phyloP scores from a whole-genome alignment of 2,888 invertebrate species.

The Cyaniris semiargus region DNA sequence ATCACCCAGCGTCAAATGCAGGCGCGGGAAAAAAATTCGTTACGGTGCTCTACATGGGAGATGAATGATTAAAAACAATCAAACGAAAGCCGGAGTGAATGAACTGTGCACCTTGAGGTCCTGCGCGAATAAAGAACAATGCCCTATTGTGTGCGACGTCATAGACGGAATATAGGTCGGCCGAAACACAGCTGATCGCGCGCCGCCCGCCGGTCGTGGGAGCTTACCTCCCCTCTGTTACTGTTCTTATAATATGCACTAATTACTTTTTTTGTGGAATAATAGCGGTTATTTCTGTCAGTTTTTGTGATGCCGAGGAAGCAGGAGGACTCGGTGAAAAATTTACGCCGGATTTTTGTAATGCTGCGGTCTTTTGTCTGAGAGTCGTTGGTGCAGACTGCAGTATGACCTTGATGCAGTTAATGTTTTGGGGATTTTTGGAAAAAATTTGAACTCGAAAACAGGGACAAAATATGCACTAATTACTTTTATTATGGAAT shows the following conservation, averaged over 20 bases:
- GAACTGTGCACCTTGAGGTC: conserved; percentile 73
- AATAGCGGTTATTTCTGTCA: background rate
- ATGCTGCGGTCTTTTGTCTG: background rate
- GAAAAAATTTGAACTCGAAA: too few species aligned
- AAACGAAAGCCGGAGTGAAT: conserved; percentile 72
- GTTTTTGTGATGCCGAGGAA: background rate
- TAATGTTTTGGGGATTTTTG: background rate
- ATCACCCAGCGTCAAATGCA: background rate
- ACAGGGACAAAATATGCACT: background rate
- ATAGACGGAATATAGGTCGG: conserved; percentile 77
- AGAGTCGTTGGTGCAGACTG: background rate
- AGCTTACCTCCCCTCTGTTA: conserved; percentile 49
- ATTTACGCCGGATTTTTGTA: background rate
- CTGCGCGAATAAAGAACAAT: conserved; percentile 79
- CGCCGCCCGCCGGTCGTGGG: conserved; percentile 51
- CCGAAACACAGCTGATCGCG: conserved; percentile 78
- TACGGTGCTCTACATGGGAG: conserved; percentile 11
- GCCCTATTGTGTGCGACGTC: conserved; percentile 78
- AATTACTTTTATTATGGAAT: too few species aligned
- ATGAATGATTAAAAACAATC: conserved; percentile 73
- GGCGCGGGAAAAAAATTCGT: conserved; percentile 12
- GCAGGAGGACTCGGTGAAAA: background rate
- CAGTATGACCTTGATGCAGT: background rate
- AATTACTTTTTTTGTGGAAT: background rate
- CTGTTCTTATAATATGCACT: conserved; percentile 40